Percentiles rank a stretch among this genome's conserved stretches.
These are phyloP conservation scores for Thalassarche chlororhynchos DNA, from an alignment of 2,113 vertebrate genomes.

Conservation along the genomic window DNA sequence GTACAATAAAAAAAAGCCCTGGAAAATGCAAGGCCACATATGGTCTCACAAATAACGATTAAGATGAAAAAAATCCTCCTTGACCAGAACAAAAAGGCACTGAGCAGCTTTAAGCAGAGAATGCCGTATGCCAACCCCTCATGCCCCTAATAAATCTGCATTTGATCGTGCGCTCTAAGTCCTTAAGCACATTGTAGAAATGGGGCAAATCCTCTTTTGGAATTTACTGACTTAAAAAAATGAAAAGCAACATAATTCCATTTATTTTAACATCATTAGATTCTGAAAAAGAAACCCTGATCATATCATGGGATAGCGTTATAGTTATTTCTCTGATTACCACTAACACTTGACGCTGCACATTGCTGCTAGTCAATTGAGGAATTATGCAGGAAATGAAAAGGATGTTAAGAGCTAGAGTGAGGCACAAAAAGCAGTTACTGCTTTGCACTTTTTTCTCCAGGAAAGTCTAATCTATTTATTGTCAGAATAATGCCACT, in stretches of 20 bases:
- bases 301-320: background rate
- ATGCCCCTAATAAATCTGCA: background rate
- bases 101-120: background rate
- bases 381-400: background rate
- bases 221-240: constrained; percentile 8
- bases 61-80: background rate
- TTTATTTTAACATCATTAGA: constrained; percentile 44
- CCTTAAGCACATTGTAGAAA: constrained; percentile 25
- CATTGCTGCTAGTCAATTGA: background rate
- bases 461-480: background rate
- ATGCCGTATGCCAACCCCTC: background rate
- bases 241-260: background rate
- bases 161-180: background rate
- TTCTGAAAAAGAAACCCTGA: background rate
- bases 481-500: background rate
- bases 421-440: background rate
- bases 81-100: background rate
- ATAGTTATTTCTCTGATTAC: background rate
- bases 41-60: background rate
- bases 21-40: background rate
- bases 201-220: constrained; percentile 10
- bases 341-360: background rate
- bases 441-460: background rate
- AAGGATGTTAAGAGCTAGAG: background rate
- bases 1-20: background rate